Conservation (phyloP, 2,113 vertebrate genomes). For the Rhineura floridana region DNA sequence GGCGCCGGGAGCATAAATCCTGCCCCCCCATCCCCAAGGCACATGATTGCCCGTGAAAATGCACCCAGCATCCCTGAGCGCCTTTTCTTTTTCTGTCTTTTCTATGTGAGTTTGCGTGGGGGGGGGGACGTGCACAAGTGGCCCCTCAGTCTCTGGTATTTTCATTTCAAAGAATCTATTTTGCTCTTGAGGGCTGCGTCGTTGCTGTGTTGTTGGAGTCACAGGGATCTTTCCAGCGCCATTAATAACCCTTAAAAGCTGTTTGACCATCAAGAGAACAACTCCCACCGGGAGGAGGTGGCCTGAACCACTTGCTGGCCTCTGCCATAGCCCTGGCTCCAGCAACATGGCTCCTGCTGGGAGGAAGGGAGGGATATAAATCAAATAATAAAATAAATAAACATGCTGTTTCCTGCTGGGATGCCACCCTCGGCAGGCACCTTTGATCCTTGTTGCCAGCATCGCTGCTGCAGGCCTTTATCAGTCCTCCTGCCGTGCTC, state of each 20-base stretch:
- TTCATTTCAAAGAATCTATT: conserved; percentile 30
- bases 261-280: conserved; percentile 21
- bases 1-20: background rate
- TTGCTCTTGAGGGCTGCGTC: conserved; percentile 24
- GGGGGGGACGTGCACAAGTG: conserved; percentile 28
- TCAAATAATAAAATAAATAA: no score
- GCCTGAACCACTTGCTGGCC: no score
- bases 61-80: conserved; percentile 18
- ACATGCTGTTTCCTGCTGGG: background rate
- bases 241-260: conserved; percentile 47
- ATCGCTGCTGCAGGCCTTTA: no score
- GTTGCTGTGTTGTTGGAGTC: conserved; percentile 42
- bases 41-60: conserved; percentile 32
- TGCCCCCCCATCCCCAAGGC: conserved; percentile 31
- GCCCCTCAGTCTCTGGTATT: background rate
- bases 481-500: background rate
- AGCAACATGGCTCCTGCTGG: no score
- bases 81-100: no score
- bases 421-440: background rate
- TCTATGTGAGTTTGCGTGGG: no score
- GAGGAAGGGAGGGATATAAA: no score
- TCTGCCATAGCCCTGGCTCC: no score
- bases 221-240: conserved; percentile 50
- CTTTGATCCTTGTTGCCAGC: no score
- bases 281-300: background rate